phyloP scores from a whole-genome alignment of 2,797 vertebrate genomes.

The Amblyraja radiata region DNA sequence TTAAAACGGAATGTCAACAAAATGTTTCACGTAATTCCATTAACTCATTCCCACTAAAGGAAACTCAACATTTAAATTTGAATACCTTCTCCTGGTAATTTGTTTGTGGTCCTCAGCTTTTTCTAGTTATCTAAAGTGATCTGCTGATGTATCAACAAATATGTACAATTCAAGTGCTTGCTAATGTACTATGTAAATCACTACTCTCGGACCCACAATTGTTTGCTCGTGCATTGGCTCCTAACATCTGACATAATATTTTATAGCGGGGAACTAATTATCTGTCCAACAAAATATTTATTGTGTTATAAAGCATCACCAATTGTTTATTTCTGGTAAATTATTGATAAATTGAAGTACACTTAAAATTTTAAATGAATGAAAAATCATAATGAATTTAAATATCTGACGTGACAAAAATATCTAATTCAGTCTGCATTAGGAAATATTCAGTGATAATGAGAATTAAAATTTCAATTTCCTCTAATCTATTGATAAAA shows the following conservation, averaged over 20 bases:
- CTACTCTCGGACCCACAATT: background rate
- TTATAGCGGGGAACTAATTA: background rate
- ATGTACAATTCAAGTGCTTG: background rate
- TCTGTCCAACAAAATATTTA: background rate
- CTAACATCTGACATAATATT: background rate
- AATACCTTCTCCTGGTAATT: background rate
- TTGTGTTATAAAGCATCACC: background rate
- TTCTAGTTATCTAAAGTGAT: background rate
- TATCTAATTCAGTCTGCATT: background rate
- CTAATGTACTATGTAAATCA: background rate
- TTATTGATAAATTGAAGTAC: background rate
- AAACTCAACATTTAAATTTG: background rate
- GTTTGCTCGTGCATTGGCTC: background rate
- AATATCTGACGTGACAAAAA: conserved; percentile 12
- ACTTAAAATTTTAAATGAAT: background rate
- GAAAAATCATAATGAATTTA: background rate
- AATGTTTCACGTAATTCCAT: background rate
- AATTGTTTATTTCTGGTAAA: background rate
- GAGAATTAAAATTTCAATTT: conserved; percentile 21
- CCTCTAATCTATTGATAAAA: background rate
- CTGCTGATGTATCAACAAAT: background rate
- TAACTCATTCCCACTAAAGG: background rate
- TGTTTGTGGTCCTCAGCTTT: background rate
- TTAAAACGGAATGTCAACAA: background rate
- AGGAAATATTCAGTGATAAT: conserved; percentile 1